A percentile compares a stretch with the other conserved stretches of the same genome.
Evolutionary conservation across 2,797 vertebrate genomes (phyloP).

Genomic region (Iguana delicatissima): DNA sequence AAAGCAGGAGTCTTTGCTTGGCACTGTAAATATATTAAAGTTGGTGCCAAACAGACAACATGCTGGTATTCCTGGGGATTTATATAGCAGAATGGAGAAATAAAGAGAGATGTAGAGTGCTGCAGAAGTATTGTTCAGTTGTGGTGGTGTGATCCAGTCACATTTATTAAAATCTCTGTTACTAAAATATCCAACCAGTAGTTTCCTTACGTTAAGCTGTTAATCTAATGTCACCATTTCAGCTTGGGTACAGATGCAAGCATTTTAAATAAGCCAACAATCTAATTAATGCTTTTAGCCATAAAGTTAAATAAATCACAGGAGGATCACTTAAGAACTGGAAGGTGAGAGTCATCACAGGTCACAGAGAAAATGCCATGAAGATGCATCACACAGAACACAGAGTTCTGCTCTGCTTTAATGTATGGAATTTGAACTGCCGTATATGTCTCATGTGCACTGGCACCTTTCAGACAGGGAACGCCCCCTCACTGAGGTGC

Average conservation of each 20-base stretch:
- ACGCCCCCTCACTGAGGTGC: neutral
- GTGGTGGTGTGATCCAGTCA: too few relatives aligned
- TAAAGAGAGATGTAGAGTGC: neutral
- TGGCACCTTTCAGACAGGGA: neutral
- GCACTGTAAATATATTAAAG: neutral
- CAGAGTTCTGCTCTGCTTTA: constrained; percentile 29
- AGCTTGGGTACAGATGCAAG: neutral
- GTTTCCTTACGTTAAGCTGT: neutral
- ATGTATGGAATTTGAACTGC: neutral
- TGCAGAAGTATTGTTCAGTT: neutral
- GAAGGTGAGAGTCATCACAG: neutral
- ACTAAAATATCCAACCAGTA: neutral
- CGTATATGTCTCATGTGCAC: neutral
- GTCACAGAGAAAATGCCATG: neutral
- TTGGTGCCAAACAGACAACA: too few relatives aligned
- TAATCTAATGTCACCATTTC: neutral
- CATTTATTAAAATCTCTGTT: too few relatives aligned
- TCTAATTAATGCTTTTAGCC: neutral
- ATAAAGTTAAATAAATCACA: neutral
- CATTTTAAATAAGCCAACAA: constrained; percentile 11
- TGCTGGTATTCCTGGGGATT: neutral
- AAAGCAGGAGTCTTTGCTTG: neutral
- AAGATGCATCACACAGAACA: neutral
- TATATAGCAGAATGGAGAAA: neutral
- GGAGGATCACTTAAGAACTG: neutral